These are phyloP conservation scores for Oryzias curvinotus DNA, from an alignment of 2,113 vertebrate genomes.

Conservation along the genomic window DNA sequence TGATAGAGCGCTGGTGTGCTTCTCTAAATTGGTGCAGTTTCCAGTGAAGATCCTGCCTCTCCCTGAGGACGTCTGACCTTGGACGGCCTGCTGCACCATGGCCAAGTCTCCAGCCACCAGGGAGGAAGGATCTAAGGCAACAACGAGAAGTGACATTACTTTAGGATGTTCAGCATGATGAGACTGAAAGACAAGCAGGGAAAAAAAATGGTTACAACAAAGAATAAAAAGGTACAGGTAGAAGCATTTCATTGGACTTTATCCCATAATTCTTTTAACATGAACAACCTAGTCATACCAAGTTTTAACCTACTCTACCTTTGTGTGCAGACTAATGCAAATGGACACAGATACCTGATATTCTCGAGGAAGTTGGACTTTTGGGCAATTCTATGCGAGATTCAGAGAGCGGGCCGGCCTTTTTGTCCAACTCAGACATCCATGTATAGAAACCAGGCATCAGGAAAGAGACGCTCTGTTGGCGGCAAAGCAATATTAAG, in stretches of 20 bases:
- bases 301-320: background rate
- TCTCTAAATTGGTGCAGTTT: constrained; percentile 48
- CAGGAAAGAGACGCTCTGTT: constrained; percentile 87
- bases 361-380: constrained; percentile 31
- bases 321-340: background rate
- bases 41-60: constrained; percentile 58
- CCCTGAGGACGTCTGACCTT: constrained; percentile 42
- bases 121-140: constrained; percentile 39
- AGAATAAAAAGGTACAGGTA: background rate
- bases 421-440: constrained; percentile 66
- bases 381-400: constrained; percentile 4
- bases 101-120: constrained; percentile 69
- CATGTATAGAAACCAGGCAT: constrained; percentile 89
- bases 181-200: background rate
- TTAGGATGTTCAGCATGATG: background rate
- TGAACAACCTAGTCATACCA: background rate
- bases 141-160: background rate
- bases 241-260: background rate
- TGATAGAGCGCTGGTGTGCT: constrained; percentile 36
- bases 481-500: constrained; percentile 32
- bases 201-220: background rate
- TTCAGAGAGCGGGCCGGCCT: constrained; percentile 36
- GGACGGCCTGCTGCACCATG: constrained; percentile 63
- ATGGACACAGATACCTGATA: constrained; percentile 48
- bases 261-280: background rate